Base-by-base conservation (phyloP, 2,113 vertebrate genomes). In the Micronycteris hirsuta region DNA sequence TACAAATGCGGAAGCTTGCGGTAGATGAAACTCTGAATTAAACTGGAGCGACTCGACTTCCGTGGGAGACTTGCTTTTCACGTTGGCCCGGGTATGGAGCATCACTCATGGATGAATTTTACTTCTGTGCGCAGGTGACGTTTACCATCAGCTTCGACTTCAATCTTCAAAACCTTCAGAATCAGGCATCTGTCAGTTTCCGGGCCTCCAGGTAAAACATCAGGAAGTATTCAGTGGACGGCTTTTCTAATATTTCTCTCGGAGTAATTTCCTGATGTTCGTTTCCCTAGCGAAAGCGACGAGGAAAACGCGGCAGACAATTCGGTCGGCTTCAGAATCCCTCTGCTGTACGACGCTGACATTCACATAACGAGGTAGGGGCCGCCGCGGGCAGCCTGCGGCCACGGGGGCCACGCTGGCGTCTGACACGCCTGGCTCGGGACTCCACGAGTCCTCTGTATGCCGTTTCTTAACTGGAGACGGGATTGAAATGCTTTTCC, bases 131-230 rank as follows among this genome's bases (percentile, higher is more conserved):
- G 0, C 93, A 99, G 99, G 98, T 99, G 36, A 98, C 97, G 83
- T 99, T 99, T 97, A 96, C 96, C 54, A 98, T 99, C 67, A 99
- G 98, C 95, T 99, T 99, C 87, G 99, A 99, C 96, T 99, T 99
- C 97, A 99, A 99, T 97, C 95, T 99, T 80, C 98, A 99, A 86
- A 98, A 98, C 91, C 97, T 99, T 96, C 98, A 98, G 95, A 99
- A 98, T 43, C 84, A 91, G 95, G 98, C 99, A 17, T 76, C 91
- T 82, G 83, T 99, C 96, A 96, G 76, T 88, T 99, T 99, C 97
- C 97, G 19, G 56, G 98, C 99, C 1, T 97, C 97, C 86, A 99
- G 99, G 99, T 99, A 98, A 96, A 91, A 52, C 83, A 58, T 28
- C 28, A 43, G 54, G 45, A 61, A 0, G 47, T 8, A 49, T n/a